These are phyloP conservation scores for Osmerus mordax DNA, from an alignment of 2,113 vertebrate species.

Conservation along the genomic window DNA sequence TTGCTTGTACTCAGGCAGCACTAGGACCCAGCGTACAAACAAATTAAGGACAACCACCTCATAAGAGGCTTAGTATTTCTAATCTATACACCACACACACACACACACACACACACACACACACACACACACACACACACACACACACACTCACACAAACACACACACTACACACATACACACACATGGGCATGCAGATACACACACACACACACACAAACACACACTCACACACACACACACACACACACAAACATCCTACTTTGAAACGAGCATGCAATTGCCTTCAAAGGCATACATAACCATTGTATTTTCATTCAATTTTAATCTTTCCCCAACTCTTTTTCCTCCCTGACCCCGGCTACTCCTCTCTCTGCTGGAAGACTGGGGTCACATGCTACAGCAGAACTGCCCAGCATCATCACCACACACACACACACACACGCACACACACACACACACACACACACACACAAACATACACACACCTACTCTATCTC, in stretches of 20 bases:
- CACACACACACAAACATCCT: conserved; percentile 23
- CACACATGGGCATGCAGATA: conserved; percentile 15
- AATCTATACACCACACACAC: conserved; percentile 62
- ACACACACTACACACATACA: conserved; percentile 17
- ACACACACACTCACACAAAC: conserved; percentile 46
- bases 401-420: conserved; percentile 40
- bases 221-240: conserved; percentile 45
- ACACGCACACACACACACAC: background rate
- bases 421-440: conserved; percentile 27
- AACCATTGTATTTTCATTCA: conserved; percentile 65
- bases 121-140: conserved; percentile 36
- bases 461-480: background rate
- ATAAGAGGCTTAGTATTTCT: conserved; percentile 77
- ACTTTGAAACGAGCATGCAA: conserved; percentile 57
- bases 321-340: conserved; percentile 65
- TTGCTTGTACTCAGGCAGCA: conserved; percentile 32
- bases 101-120: conserved; percentile 28
- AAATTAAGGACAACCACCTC: conserved; percentile 74
- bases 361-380: conserved; percentile 36
- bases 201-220: conserved; percentile 19
- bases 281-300: conserved; percentile 51
- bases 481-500: background rate
- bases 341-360: conserved; percentile 58
- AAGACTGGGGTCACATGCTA: conserved; percentile 55
- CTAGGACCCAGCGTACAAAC: conserved; percentile 69